Base-by-base conservation (phyloP, 2,113 vertebrate species). In the Heliornis fulica region DNA sequence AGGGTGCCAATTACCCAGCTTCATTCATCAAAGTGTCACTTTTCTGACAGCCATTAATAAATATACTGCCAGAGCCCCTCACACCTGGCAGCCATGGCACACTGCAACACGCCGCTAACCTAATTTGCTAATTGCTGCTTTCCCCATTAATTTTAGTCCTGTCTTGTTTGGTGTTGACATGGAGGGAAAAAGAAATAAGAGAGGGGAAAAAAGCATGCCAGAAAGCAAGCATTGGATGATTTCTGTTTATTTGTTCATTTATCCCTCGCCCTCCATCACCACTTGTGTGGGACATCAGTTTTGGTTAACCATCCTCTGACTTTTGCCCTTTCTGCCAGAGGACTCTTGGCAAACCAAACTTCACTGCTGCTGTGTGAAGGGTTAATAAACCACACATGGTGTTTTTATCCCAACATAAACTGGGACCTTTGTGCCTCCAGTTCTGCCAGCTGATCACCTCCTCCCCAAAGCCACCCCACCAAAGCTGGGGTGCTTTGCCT, bases 1-100 rank as follows among this genome's bases (percentile, higher is more conserved):
- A 98, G 98, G 98, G 98, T 98, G 98, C 99, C 98, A 98, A 99
- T 99, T 99, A 99, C 99, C 99, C 99, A 98, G 98, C 98, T 98
- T 98, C 99, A 99, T 99, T 99, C 99, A 99, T 99, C 99, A 99
- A 99, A 99, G 98, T 99, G 99, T 99, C 99, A 99, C 98, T 98
- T 98, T 98, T 97, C 98, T 99, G 99, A 99, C 99, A 99, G 99
- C 98, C 98, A 98, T 99, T 99, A 99, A 99, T 99, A 99, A 99
- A 99, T 99, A 99, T 99, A 98, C 98, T 99, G 99, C 99, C 99
- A 99, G 98, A 98, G 98, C 98, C 98, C 98, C 98, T 98, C 98
- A 98, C 99, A 99, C 99, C 99, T 99, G 99, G 98, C 99, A 99
- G 98, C 97, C 97, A 96, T 98, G 98, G 98, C 98, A 98, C 98